phyloP scores from a whole-genome alignment of 2,113 vertebrate species.

The Etia nguti region DNA sequence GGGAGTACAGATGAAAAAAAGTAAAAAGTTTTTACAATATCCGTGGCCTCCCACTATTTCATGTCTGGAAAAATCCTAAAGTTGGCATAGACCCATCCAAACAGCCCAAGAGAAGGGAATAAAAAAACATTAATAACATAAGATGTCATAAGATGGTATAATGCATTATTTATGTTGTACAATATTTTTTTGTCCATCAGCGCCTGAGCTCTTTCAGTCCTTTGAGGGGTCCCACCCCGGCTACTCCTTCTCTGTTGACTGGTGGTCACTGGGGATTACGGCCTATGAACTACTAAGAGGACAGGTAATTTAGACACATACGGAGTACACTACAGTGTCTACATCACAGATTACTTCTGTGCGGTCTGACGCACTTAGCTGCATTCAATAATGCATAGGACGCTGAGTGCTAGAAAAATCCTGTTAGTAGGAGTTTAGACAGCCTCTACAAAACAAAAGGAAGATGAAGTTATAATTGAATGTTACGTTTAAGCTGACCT shows the following conservation, averaged over 20 bases:
- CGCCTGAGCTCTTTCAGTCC: conserved; percentile 90
- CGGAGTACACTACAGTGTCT: neutral
- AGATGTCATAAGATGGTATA: neutral
- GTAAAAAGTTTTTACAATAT: neutral
- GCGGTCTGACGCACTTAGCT: neutral
- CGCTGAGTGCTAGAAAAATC: neutral
- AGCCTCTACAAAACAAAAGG: neutral
- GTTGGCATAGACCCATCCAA: neutral
- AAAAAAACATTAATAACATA: neutral
- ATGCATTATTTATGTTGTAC: neutral
- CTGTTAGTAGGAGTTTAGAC: neutral
- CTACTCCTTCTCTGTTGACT: conserved; percentile 87
- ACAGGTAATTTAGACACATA: conserved; percentile 73
- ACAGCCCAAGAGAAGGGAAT: neutral
- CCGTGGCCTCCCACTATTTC: neutral
- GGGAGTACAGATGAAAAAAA: neutral
- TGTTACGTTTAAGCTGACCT: conserved; percentile 16
- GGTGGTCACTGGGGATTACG: conserved; percentile 85
- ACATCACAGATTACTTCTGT: neutral
- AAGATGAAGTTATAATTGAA: conserved; percentile 1
- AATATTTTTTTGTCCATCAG: conserved; percentile 59
- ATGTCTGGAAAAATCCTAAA: neutral
- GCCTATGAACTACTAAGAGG: conserved; percentile 91
- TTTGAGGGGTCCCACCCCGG: conserved; percentile 75
- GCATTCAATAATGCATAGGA: conserved; percentile 5